phyloP scores from a whole-genome alignment of 2,888 invertebrate genomes.

The Ypsolopha scabrella region DNA sequence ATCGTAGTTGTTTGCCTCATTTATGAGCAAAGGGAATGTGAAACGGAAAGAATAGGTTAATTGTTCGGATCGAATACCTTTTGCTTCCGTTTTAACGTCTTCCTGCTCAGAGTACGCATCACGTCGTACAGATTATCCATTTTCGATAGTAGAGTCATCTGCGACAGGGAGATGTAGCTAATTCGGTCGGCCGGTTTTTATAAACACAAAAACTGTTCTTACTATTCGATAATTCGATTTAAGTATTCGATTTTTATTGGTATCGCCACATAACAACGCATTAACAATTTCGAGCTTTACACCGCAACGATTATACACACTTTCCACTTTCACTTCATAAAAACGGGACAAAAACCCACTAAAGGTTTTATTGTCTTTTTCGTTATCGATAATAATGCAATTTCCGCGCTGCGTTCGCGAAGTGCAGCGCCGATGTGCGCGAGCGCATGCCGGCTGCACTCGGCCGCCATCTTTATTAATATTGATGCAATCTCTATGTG shows the following conservation, averaged over 20 bases:
- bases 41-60: too few relatives aligned
- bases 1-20: too few relatives aligned
- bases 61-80: slow-evolving; percentile 29
- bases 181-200: neutral
- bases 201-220: neutral
- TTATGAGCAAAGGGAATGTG: too few relatives aligned
- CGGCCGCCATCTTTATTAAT: slow-evolving; percentile 52
- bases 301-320: neutral
- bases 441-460: slow-evolving; percentile 23
- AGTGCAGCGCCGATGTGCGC: slow-evolving; percentile 47
- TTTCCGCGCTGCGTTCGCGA: slow-evolving; percentile 50
- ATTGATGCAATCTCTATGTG: slow-evolving; percentile 58
- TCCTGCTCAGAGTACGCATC: slow-evolving; percentile 54
- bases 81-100: slow-evolving; percentile 53
- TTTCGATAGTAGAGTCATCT: neutral
- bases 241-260: neutral
- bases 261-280: neutral
- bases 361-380: neutral
- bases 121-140: slow-evolving; percentile 62
- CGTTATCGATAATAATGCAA: slow-evolving; percentile 12
- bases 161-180: neutral
- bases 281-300: neutral
- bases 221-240: neutral
- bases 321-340: slow-evolving; percentile 2
- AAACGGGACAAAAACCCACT: neutral